Conservation (phyloP, 1,140 invertebrate genomes). For the Lepidostoma basale region DNA sequence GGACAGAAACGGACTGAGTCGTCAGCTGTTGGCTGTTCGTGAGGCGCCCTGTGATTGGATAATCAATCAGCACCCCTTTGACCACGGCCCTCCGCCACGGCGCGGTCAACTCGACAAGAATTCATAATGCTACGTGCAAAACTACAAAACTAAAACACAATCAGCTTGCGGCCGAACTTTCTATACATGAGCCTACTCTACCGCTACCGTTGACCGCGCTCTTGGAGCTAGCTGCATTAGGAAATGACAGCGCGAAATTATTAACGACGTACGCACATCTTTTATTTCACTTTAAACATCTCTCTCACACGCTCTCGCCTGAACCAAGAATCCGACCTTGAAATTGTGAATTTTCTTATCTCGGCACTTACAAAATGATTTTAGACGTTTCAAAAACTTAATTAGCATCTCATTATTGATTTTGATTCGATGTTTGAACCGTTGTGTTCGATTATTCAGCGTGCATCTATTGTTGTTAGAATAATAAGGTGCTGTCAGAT, state of each 20-base stretch:
- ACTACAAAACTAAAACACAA: no score
- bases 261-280: not conserved
- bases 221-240: no score
- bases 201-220: no score
- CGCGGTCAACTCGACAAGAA: no score
- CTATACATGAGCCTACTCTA: no score
- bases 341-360: constrained; percentile 12
- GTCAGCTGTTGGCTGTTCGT: constrained; percentile 37
- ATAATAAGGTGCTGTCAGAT: constrained; percentile 28
- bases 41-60: constrained; percentile 26
- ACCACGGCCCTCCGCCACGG: no score
- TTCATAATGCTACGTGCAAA: no score
- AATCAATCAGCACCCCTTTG: no score
- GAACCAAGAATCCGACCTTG: constrained; percentile 13
- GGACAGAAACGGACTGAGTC: constrained; percentile 25
- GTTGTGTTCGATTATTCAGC: not conserved
- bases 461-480: constrained; percentile 16
- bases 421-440: not conserved
- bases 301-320: not conserved
- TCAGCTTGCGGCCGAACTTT: no score
- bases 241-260: not conserved
- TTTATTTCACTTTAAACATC: not conserved
- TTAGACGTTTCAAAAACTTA: not conserved
- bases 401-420: not conserved
- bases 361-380: not conserved